Evolutionary conservation across 2,888 invertebrate genomes (phyloP).

Genomic region (Coenonympha glycerion): DNA sequence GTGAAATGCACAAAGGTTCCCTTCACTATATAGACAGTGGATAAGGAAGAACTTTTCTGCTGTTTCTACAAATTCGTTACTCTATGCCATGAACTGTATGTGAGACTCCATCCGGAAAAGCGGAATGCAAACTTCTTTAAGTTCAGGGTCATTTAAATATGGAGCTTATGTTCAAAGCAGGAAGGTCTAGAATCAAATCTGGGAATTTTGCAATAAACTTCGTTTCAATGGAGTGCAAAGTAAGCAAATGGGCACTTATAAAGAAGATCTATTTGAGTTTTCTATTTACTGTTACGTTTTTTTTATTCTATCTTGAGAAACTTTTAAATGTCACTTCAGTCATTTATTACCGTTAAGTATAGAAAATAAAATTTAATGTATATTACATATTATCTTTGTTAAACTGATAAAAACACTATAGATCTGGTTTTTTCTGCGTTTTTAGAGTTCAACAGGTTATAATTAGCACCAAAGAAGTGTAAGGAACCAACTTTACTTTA

Average conservation of each 20-base stretch:
- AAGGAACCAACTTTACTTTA: too few relatives aligned
- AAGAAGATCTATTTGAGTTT: constrained; percentile 17
- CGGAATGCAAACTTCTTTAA: constrained; percentile 23
- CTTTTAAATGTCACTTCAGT: not conserved
- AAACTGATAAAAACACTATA: too few relatives aligned
- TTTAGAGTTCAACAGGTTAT: too few relatives aligned
- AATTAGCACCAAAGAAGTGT: too few relatives aligned
- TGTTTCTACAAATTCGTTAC: constrained; percentile 13
- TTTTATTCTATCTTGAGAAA: not conserved
- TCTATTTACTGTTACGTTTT: constrained; percentile 13
- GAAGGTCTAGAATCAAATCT: constrained; percentile 8
- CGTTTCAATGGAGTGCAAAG: constrained; percentile 18
- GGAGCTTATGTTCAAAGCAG: constrained; percentile 2
- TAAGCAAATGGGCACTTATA: constrained; percentile 21
- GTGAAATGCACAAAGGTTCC: not conserved
- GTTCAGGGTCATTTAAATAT: not conserved
- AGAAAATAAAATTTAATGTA: too few relatives aligned
- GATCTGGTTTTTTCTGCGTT: too few relatives aligned
- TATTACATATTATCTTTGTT: too few relatives aligned
- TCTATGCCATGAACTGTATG: constrained; percentile 21
- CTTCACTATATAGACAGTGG: not conserved
- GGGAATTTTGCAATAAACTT: constrained; percentile 9
- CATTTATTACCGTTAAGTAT: too few relatives aligned
- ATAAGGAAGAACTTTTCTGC: not conserved
- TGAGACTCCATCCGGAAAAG: constrained; percentile 26